A percentile compares a stretch with the other conserved stretches of the same genome.
Evolutionary conservation across 2,113 vertebrate genomes (phyloP).

Genomic region (Theristicus caerulescens): DNA sequence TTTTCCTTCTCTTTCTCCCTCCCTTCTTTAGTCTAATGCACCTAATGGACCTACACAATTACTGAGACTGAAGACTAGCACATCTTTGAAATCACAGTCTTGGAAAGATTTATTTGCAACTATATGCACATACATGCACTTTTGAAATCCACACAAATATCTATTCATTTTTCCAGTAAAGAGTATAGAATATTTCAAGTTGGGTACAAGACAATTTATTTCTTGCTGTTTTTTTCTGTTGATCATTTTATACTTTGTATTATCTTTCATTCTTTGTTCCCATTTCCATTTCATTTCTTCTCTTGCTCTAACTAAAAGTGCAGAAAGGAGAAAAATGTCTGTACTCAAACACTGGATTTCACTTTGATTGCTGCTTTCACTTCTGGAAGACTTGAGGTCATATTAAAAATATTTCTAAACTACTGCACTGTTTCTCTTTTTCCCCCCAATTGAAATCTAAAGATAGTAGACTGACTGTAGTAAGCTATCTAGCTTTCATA

Average conservation of each 20-base stretch:
- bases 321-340: neutral
- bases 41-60: neutral
- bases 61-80: neutral
- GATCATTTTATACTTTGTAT: neutral
- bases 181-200: neutral
- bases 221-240: neutral
- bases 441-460: neutral
- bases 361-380: neutral
- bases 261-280: neutral
- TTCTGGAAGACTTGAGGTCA: neutral
- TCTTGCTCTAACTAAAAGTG: neutral
- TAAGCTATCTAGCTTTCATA: neutral
- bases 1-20: neutral
- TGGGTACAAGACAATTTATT: neutral
- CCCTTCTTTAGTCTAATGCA: neutral
- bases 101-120: neutral
- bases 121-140: neutral
- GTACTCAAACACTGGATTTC: neutral
- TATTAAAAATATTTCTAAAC: neutral
- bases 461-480: neutral
- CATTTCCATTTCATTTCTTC: neutral
- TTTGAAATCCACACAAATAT: neutral
- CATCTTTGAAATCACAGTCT: neutral
- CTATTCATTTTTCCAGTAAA: neutral
- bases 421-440: neutral